Base-by-base conservation (phyloP, 1,140 invertebrate genomes). In the Maniola jurtina region DNA sequence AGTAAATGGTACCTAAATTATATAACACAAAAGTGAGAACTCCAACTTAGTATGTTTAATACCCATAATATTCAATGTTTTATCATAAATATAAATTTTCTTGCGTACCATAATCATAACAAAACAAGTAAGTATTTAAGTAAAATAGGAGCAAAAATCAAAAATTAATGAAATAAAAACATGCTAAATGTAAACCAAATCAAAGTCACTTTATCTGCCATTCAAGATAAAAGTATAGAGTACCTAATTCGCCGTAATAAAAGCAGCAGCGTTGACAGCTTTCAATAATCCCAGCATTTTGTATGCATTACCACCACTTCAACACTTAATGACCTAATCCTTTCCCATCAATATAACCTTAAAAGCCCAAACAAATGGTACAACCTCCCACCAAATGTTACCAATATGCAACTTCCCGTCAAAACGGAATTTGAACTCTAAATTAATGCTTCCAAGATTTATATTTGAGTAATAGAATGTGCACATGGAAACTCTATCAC, bases 301-400 rank as follows among this genome's bases (percentile, higher is more conserved):
- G 25, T 54, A 38, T 56, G 47, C 62, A 72, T 70, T 70, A 70
- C 65, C 50, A 59, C 16, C 70, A 68, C 73, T 70, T 63, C 58
- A 62, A 36, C 55, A 52, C 34, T 50, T 70, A 70, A 72, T 59
- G 68, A 70, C 36, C 63, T 76, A 76, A 76, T 76, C 73, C 68
- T 56, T 13, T 11, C 66, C 42, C 66, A 63, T 73, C 68, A 64
- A 68, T 45, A 67, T 36, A 58, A 56, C 67, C 67, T 66, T 72
- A 66, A 72, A 72, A 71, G 70, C 62, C 56, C 54, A 33, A 57
- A 63, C 56, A 59, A 38, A 63, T 54, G 25, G 38, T 66, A 59
- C 40, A 61, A 5, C 15, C 45, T 45, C 8, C 15, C 36, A 56
- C 42, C 36, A 42, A 42, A 34, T 8, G 55, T 13, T 15, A 48